Conservation (phyloP, 2,888 invertebrate genomes). For the Orthosia gracilis region DNA sequence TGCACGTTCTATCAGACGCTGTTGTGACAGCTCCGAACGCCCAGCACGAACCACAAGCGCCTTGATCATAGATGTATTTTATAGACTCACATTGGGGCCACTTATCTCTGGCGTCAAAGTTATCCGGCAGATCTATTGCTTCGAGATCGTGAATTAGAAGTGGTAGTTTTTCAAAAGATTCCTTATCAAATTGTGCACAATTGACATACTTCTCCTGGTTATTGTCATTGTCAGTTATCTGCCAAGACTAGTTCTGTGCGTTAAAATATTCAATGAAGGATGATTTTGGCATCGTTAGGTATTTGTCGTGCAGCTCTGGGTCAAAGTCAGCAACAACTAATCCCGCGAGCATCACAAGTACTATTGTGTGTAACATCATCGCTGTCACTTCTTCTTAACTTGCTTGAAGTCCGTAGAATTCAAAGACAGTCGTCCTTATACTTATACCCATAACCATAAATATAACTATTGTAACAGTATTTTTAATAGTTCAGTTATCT, state of each 20-base stretch:
- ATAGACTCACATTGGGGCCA: constrained; percentile 49
- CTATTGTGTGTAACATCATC: neutral
- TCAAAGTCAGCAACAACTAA: neutral
- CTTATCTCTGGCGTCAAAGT: constrained; percentile 42
- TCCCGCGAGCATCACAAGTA: constrained; percentile 10
- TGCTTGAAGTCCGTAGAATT: neutral
- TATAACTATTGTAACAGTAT: too few relatives aligned
- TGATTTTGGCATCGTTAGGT: too few relatives aligned
- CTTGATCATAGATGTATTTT: constrained; percentile 34
- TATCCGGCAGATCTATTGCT: constrained; percentile 26
- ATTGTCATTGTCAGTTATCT: constrained; percentile 37
- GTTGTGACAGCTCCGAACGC: constrained; percentile 28
- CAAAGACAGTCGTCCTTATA: neutral
- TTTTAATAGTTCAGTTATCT: too few relatives aligned
- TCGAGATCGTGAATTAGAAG: neutral
- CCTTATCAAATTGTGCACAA: neutral
- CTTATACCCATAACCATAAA: neutral
- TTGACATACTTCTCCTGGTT: neutral
- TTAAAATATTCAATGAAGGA: too few relatives aligned
- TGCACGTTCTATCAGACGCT: too few relatives aligned
- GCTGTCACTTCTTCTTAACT: neutral
- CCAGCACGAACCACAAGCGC: constrained; percentile 52
- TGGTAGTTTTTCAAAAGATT: constrained; percentile 1
- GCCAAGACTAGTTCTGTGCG: too few relatives aligned
- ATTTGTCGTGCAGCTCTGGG: too few relatives aligned